Conservation (phyloP, 2,797 vertebrate species). For the Monodelphis domestica region DNA sequence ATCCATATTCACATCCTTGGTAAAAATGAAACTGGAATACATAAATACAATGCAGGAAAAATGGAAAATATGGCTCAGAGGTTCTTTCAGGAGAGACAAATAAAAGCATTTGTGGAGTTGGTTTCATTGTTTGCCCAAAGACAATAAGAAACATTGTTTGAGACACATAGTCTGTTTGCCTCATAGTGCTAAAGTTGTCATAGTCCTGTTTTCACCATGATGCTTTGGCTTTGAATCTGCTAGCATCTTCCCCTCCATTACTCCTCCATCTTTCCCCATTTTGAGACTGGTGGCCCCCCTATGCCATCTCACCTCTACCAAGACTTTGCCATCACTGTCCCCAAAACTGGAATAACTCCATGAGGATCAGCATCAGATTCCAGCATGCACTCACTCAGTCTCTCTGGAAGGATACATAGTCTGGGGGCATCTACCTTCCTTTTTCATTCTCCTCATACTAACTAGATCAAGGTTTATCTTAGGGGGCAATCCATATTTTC, state of each 20-base stretch:
- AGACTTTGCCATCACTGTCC: not conserved
- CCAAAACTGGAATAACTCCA: not conserved
- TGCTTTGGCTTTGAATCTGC: not conserved
- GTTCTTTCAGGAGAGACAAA: not conserved
- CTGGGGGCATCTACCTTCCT: not conserved
- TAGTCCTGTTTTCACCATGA: not conserved
- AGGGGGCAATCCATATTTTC: not conserved
- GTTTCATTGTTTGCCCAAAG: not conserved
- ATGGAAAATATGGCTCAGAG: not conserved
- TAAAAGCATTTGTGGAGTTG: not conserved
- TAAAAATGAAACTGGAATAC: not conserved
- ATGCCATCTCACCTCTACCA: not conserved
- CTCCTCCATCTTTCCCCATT: not conserved
- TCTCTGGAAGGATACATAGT: not conserved
- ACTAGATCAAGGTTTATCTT: not conserved
- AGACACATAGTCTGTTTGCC: not conserved
- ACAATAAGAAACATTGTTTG: not conserved
- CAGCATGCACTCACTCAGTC: not conserved
- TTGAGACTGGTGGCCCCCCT: not conserved
- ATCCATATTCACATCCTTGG: not conserved
- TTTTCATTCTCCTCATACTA: not conserved
- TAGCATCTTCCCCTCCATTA: too few relatives aligned
- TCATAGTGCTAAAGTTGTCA: not conserved
- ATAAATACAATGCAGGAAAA: not conserved
- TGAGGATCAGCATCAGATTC: not conserved